phyloP scores from a whole-genome alignment of 2,113 vertebrate genomes.

The Ceratotherium simum region DNA sequence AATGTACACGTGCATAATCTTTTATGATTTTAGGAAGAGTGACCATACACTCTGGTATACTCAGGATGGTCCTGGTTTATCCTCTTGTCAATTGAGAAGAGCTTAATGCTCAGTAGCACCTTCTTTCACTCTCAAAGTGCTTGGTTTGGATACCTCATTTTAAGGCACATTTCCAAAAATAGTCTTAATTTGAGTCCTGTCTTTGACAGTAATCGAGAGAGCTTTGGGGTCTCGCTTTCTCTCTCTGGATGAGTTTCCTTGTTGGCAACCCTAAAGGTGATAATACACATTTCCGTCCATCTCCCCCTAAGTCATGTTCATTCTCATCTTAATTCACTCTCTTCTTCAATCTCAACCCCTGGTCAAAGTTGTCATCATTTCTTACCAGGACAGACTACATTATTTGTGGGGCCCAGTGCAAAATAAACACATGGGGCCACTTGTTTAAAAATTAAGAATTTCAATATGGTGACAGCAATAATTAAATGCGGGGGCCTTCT shows the following conservation, averaged over 20 bases:
- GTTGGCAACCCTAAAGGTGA: neutral
- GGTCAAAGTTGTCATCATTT: neutral
- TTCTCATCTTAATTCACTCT: neutral
- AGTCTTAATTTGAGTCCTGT: neutral
- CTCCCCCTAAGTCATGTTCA: neutral
- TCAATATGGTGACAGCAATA: neutral
- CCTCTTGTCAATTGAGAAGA: neutral
- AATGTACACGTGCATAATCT: accelerated
- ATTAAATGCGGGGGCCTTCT: neutral
- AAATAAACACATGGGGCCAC: neutral
- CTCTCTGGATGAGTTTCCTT: neutral
- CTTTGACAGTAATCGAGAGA: neutral
- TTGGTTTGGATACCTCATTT: neutral
- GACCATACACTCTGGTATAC: neutral
- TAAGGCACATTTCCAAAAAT: neutral
- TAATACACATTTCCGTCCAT: accelerated
- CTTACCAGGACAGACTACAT: neutral
- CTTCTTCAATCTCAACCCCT: neutral
- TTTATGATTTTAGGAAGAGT: neutral
- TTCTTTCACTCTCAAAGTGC: neutral
- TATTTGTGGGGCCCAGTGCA: neutral
- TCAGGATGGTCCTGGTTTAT: neutral
- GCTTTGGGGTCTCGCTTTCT: neutral
- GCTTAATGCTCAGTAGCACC: accelerated
- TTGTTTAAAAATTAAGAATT: neutral